Conservation (phyloP, 2,797 vertebrate genomes). For the Glyptemys insculpta region DNA sequence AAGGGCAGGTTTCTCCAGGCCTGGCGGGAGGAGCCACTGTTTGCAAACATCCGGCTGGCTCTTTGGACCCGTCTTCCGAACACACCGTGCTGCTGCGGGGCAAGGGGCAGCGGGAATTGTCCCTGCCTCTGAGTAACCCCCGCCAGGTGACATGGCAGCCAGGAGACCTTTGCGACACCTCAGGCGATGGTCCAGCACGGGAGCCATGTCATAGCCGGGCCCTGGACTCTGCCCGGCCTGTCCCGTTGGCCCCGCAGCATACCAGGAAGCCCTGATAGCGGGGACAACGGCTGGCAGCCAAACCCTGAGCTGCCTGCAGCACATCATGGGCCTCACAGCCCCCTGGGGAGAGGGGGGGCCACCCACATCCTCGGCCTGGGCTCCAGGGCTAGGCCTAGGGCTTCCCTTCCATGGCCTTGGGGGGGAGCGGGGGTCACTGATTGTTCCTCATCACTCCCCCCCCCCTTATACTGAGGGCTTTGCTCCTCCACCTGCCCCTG, state of each 20-base stretch:
- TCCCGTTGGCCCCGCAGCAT: accelerated
- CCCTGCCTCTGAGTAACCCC: background rate
- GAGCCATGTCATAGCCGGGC: background rate
- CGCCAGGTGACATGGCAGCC: background rate
- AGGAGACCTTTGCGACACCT: background rate
- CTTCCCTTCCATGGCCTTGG: background rate
- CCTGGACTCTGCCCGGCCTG: constrained; percentile 34
- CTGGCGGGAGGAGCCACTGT: background rate
- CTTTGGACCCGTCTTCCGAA: background rate
- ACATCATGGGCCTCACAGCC: background rate
- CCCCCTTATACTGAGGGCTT: too few species aligned
- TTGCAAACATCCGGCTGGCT: background rate
- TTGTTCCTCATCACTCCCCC: too few species aligned
- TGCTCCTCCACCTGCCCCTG: background rate
- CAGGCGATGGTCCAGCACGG: accelerated
- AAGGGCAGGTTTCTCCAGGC: background rate
- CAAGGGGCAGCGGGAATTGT: background rate
- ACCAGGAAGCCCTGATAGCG: background rate
- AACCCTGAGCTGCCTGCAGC: background rate
- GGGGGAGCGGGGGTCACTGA: too few species aligned
- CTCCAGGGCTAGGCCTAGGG: background rate
- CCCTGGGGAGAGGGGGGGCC: too few species aligned
- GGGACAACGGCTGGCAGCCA: background rate
- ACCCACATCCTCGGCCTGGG: background rate
- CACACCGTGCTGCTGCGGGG: accelerated